Base-by-base conservation (phyloP, 2,888 invertebrate species). In the Noctua comes region DNA sequence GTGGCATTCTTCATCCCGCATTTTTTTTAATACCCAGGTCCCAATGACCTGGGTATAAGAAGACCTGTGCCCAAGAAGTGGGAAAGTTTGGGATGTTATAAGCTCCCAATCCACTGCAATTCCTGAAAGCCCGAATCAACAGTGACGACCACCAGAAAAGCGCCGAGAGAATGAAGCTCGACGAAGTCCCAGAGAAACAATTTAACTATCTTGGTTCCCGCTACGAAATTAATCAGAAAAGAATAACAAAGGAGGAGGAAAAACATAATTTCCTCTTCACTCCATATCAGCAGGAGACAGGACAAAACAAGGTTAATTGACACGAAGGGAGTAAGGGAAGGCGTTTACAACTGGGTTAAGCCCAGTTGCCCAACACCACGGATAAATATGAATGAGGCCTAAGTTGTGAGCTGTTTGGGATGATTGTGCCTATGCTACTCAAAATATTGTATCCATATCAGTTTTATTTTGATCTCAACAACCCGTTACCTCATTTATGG, bases 401-500 rank as follows among this genome's bases (percentile, higher is more conserved):
- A 40, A 8, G 36, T 65, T 40, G 40, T 13, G 13, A 40, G 24
- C 6, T 65, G 24, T 36, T 59, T 59, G 62, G 18, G 18, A 59
- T 27, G 2, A 59, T 31, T 65, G 13, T 40, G 40, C n/a, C 7
- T 16, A 66, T 18, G n/a, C n/a, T 27, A 1, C 43, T 66, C 43
- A 66, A 66, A 66, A 66, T 66, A n/a, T 1, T n/a, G 21, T 43
- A 36, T 16, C 11, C 4, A 51, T 51, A 59, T 70, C n/a, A 68
- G 16, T 51, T 76, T 48, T 36, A 75, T 80, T 65, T 77, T 59
- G 27, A 83, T 80, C 54, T 62, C 27, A 18, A 46, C 7, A 43
- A 43, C 66, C 66, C 4, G 66, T 80, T 27, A 43, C 62, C 27
- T 43, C 2, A 51, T 57, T 43, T 3, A 51, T 36, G 27, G n/a